Conservation (phyloP, 2,888 invertebrate species). For the Aspidiotus rigidus region DNA sequence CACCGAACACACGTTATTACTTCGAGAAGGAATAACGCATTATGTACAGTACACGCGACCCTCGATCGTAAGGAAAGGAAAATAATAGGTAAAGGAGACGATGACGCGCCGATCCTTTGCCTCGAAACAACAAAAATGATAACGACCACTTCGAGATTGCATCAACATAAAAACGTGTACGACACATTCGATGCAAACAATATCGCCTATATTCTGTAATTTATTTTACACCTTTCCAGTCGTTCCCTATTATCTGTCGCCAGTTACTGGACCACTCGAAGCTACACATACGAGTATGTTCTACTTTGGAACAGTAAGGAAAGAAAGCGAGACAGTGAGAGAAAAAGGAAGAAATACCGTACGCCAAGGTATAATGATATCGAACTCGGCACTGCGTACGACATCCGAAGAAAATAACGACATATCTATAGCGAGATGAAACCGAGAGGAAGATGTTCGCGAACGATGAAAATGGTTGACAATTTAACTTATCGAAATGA, state of each 20-base stretch:
- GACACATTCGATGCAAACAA: background rate
- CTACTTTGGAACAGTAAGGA: no score
- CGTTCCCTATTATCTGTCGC: background rate
- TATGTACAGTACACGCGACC: no score
- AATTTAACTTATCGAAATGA: no score
- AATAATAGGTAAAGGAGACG: background rate
- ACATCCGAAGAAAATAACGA: no score
- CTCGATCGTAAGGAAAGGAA: no score
- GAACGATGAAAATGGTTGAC: no score
- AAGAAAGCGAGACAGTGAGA: no score
- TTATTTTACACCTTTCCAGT: background rate
- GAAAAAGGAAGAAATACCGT: no score
- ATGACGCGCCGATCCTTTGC: background rate
- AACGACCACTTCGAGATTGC: conserved; percentile 3
- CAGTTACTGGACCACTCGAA: background rate
- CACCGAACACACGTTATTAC: background rate
- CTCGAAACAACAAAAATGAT: background rate
- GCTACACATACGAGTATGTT: background rate
- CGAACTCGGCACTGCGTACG: no score
- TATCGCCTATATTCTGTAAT: conserved; percentile 2
- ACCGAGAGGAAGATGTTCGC: no score
- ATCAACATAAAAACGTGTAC: background rate
- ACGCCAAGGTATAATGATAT: no score
- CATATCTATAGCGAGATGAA: no score
- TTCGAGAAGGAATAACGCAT: background rate